Conservation (phyloP, 2,797 vertebrate genomes). For the Benthosema pterotum region DNA sequence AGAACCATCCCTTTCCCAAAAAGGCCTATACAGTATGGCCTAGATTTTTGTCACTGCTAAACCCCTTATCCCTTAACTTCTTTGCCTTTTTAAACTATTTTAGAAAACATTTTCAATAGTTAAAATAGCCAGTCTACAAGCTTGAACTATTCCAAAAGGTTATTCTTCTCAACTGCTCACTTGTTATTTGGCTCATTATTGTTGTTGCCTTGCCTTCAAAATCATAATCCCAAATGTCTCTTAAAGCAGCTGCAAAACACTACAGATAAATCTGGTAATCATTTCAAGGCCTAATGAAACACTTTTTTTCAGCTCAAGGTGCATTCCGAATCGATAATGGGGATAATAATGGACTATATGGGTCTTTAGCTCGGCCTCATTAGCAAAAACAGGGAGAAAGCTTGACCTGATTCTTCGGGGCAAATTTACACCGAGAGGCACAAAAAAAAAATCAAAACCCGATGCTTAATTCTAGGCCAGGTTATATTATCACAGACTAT, state of each 20-base stretch:
- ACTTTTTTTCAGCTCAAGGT: conserved; percentile 33
- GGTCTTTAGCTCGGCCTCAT: conserved; percentile 72
- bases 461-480: conserved; percentile 66
- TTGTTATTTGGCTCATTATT: conserved; percentile 8
- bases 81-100: no score
- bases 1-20: no score
- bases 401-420: conserved; percentile 77
- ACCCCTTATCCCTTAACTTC: no score
- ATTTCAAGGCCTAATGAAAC: conserved; percentile 52
- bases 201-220: background rate
- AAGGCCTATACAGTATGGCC: no score
- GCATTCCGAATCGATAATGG: conserved; percentile 63
- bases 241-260: background rate
- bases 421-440: conserved; percentile 71
- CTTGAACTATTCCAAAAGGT: no score
- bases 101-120: no score
- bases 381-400: conserved; percentile 64
- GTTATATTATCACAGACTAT: conserved; percentile 59
- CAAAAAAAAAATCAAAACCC: conserved; percentile 75
- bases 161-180: no score
- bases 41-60: no score
- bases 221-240: conserved; percentile 10
- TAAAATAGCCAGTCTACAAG: no score
- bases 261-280: conserved; percentile 26
- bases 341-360: conserved; percentile 69